phyloP scores from a whole-genome alignment of 2,888 invertebrate species.

The Dolichomitus sp. region DNA sequence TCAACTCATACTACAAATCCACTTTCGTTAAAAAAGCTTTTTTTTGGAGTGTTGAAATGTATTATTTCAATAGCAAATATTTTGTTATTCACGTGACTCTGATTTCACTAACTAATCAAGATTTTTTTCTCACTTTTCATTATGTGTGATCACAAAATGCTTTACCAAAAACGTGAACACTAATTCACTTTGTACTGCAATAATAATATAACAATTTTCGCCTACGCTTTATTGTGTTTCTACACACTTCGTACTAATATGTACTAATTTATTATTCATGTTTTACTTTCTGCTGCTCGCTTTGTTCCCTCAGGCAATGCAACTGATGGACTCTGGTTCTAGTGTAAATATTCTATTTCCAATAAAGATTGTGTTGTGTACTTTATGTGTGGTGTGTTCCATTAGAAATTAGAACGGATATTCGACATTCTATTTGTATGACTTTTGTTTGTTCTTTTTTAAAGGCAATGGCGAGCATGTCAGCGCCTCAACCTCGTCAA shows the following conservation, averaged over 20 bases:
- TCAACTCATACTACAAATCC: too few species aligned
- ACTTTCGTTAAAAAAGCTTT: too few species aligned
- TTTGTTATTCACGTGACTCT: too few species aligned
- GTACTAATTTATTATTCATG: constrained; percentile 29
- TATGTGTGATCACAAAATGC: not conserved
- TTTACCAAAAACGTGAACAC: not conserved
- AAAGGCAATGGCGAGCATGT: constrained; percentile 81
- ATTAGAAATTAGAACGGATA: not conserved
- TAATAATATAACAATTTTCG: not conserved
- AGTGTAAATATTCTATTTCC: constrained; percentile 92
- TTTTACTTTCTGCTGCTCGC: constrained; percentile 70
- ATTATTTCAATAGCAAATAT: too few species aligned
- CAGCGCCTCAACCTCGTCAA: constrained; percentile 76
- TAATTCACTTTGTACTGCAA: not conserved
- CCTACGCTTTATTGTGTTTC: not conserved
- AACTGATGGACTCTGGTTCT: constrained; percentile 96
- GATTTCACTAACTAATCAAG: not conserved
- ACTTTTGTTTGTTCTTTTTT: constrained; percentile 63
- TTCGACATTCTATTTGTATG: constrained; percentile 42
- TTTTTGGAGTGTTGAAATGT: too few species aligned
- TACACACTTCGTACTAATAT: not conserved
- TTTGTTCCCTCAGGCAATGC: constrained; percentile 92
- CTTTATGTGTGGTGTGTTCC: not conserved
- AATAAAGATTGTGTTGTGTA: not conserved
- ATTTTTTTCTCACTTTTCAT: not conserved